phyloP scores from a whole-genome alignment of 2,113 vertebrate genomes.

The Panthera leo region DNA sequence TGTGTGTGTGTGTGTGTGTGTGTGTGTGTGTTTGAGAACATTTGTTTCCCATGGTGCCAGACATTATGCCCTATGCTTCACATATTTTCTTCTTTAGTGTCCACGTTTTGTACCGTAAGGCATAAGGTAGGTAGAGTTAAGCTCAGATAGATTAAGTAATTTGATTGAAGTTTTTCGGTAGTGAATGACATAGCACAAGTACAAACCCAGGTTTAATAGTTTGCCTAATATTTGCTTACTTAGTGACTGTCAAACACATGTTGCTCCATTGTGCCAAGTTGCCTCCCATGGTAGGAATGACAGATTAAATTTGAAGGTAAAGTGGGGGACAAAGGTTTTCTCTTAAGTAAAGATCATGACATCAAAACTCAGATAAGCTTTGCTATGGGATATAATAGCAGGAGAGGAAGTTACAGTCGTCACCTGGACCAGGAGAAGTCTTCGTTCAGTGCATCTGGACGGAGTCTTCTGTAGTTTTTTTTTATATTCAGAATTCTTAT shows the following conservation, averaged over 20 bases:
- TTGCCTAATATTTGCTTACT: neutral
- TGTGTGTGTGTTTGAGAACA: neutral
- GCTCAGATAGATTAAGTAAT: neutral
- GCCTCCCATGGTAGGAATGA: neutral
- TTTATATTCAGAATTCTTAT: neutral
- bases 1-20: neutral
- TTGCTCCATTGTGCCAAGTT: neutral
- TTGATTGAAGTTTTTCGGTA: neutral
- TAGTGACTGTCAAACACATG: neutral
- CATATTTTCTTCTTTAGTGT: neutral
- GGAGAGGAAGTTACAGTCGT: neutral
- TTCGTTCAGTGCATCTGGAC: neutral
- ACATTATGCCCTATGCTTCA: neutral
- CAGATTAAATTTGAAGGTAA: neutral
- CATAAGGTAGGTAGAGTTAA: neutral
- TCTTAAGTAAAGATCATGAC: neutral
- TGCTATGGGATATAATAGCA: neutral
- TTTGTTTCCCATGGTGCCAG: neutral
- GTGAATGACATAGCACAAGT: neutral
- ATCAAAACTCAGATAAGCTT: neutral
- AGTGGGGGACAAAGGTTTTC: neutral
- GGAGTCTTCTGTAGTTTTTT: neutral
- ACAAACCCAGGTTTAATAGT: neutral
- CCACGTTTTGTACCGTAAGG: neutral
- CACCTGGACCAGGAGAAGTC: neutral